Base-by-base conservation (phyloP, 2,888 invertebrate genomes). In the Carterocephalus palaemon region DNA sequence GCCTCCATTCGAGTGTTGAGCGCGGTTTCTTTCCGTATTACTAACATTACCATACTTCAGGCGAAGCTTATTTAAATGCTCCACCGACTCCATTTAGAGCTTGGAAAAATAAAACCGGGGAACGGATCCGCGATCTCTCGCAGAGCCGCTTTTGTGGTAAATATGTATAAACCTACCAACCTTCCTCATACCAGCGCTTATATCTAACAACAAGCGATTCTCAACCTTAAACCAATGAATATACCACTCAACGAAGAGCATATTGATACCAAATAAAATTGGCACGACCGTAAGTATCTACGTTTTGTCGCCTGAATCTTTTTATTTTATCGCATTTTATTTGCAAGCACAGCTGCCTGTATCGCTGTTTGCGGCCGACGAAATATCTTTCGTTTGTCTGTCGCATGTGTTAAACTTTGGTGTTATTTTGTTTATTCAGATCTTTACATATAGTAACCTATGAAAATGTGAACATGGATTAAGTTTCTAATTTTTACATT, bases 61-160 rank as follows among this genome's bases (percentile, higher is more conserved):
- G 68, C 74, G 84, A 75, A 77, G 85, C 84, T 86, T 86, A 86
- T 86, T 85, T 85, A 86, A 86, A 86, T 86, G 86, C 84, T 81
- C 84, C 85, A 84, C 85, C 82, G 86, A 83, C 85, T 86, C 85
- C 85, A 86, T 85, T 86, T 85, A 86, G 82, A 85, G 82, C 83
- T 85, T 82, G 84, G 81, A 81, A 85, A 85, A 85, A 86, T 85
- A 86, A 86, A 85, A 85, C 82, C 65, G 67, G 70, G 69, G 79
- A 75, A 81, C 75, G 76, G 82, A 85, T 84, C 85, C 70, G 75
- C 74, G 84, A 83, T 83, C 80, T 84, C 75, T 71, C 78, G 73
- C 72, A 77, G 82, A 86, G 85, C 85, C 84, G 85, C 80, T 86
- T 85, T 84, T 82, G 84, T 82, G 85, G 85, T 84, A 86, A 85